phyloP scores from a whole-genome alignment of 2,113 vertebrate genomes.

The Callipepla californica region DNA sequence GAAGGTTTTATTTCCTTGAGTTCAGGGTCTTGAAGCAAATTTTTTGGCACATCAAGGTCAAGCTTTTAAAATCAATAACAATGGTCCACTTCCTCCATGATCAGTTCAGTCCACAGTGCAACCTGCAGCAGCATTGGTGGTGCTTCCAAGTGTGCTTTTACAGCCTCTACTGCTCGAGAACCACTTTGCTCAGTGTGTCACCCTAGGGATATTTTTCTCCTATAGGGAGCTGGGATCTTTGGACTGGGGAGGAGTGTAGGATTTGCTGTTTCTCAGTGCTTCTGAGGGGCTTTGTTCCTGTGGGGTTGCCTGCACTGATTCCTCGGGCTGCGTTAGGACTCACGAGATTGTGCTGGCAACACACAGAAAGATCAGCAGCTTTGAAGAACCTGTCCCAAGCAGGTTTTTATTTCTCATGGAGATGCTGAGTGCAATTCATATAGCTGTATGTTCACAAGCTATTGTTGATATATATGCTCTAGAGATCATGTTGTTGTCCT shows the following conservation, averaged over 20 bases:
- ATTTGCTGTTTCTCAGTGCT: not conserved
- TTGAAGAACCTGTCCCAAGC: not conserved
- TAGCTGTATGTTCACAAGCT: not conserved
- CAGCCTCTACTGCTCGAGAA: not conserved
- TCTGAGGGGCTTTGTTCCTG: not conserved
- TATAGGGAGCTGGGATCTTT: not conserved
- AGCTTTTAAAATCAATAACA: not conserved
- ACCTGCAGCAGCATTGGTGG: not conserved
- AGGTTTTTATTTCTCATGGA: not conserved
- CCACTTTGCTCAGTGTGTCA: not conserved
- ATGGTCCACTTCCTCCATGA: fast-evolving
- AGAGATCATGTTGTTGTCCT: not conserved
- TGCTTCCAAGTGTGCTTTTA: not conserved
- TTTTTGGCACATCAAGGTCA: not conserved
- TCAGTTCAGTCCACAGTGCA: not conserved
- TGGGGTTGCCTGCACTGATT: not conserved
- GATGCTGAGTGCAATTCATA: not conserved
- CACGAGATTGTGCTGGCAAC: not conserved
- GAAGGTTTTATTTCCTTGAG: not conserved
- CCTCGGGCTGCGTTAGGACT: not conserved
- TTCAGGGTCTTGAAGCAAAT: not conserved
- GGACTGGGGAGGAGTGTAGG: not conserved
- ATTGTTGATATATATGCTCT: not conserved
- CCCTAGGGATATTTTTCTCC: not conserved
- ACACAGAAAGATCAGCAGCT: not conserved